phyloP scores from a whole-genome alignment of 2,888 invertebrate genomes.

The Phortica okadai region DNA sequence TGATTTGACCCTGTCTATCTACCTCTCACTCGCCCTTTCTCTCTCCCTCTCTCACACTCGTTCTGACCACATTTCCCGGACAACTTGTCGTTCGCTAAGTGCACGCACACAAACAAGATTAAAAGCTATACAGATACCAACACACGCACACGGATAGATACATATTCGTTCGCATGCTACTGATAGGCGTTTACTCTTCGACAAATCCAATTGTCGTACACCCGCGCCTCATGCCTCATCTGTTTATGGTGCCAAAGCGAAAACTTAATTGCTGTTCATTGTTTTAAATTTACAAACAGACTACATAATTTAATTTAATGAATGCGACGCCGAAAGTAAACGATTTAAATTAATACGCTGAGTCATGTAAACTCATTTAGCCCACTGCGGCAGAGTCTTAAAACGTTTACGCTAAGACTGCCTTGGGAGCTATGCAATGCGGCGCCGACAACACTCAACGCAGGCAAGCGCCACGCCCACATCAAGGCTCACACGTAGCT shows the following conservation, averaged over 20 bases:
- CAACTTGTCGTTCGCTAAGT: background rate
- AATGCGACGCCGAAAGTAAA: background rate
- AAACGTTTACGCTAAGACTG: constrained; percentile 47
- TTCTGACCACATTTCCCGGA: background rate
- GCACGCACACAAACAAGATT: too few relatives aligned
- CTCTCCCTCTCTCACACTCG: background rate
- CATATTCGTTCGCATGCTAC: background rate
- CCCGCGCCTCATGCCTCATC: background rate
- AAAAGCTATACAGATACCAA: background rate
- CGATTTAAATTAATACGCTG: background rate
- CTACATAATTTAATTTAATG: constrained; percentile 27
- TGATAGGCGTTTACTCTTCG: background rate
- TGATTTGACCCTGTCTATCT: constrained; percentile 10
- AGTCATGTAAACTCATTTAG: background rate
- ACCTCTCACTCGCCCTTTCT: constrained; percentile 12
- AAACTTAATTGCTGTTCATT: constrained; percentile 60
- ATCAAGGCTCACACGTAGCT: background rate
- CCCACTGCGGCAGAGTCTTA: constrained; percentile 22
- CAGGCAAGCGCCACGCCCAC: background rate
- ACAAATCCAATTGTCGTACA: background rate
- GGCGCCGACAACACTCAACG: background rate
- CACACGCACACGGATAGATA: background rate
- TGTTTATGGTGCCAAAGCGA: background rate
- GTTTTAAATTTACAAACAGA: constrained; percentile 44
- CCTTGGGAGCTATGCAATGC: constrained; percentile 17